phyloP scores from a whole-genome alignment of 2,888 invertebrate species.

The Phasia obesa region DNA sequence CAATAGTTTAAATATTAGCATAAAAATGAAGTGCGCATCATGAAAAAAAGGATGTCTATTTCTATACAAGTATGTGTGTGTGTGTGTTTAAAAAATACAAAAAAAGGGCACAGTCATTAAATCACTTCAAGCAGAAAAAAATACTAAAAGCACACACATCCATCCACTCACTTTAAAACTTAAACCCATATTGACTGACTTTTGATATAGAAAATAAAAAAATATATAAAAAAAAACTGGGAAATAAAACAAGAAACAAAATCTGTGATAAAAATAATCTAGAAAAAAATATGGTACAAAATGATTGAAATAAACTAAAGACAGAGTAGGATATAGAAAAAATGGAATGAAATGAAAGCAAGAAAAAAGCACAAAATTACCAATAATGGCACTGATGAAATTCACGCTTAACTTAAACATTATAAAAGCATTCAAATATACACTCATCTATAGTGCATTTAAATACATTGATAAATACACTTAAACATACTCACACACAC shows the following conservation, averaged over 20 bases:
- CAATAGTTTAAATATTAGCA: conserved; percentile 72
- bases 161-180: conserved; percentile 37
- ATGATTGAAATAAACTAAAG: conserved; percentile 39
- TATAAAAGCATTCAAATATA: conserved; percentile 64
- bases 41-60: conserved; percentile 56
- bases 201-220: conserved; percentile 48
- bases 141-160: conserved; percentile 64
- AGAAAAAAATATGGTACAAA: conserved; percentile 29
- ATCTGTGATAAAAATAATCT: conserved; percentile 56
- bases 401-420: conserved; percentile 69
- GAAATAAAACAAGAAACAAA: conserved; percentile 50
- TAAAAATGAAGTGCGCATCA: conserved; percentile 68
- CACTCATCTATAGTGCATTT: conserved; percentile 57
- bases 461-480: conserved; percentile 58
- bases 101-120: conserved; percentile 70
- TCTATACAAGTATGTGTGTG: neutral
- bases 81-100: conserved; percentile 1
- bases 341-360: conserved; percentile 21
- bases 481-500: conserved; percentile 3
- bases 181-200: conserved; percentile 69
- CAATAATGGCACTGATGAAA: conserved; percentile 70
- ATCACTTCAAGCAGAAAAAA: conserved; percentile 71
- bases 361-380: conserved; percentile 50
- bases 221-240: neutral
- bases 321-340: neutral